Percentiles rank a stretch among this genome's conserved stretches.
phyloP scores from a whole-genome alignment of 2,888 invertebrate species.

The Hypsopygia costalis region DNA sequence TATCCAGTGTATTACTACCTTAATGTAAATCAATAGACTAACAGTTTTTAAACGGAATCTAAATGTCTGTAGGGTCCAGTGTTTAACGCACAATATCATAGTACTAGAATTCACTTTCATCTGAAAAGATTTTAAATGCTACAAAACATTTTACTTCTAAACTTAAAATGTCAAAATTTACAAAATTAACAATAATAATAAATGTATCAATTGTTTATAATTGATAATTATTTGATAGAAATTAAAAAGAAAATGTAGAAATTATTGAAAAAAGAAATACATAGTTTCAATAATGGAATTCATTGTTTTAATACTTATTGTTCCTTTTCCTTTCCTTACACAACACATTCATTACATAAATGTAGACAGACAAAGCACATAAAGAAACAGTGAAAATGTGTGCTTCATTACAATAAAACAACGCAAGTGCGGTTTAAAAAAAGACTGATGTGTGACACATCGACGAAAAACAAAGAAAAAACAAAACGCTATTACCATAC shows the following conservation, averaged over 20 bases:
- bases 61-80: slow-evolving; percentile 80
- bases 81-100: slow-evolving; percentile 80
- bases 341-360: not conserved
- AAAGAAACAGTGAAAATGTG: slow-evolving; percentile 7
- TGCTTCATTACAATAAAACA: slow-evolving; percentile 14
- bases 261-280: slow-evolving; percentile 68
- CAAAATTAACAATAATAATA: slow-evolving; percentile 71
- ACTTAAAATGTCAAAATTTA: slow-evolving; percentile 68
- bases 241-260: slow-evolving; percentile 74
- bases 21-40: slow-evolving; percentile 74
- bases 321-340: slow-evolving; percentile 14
- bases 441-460: slow-evolving; percentile 30
- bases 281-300: slow-evolving; percentile 72
- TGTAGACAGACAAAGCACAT: not conserved
- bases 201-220: slow-evolving; percentile 77
- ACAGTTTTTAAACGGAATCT: slow-evolving; percentile 75
- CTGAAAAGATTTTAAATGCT: slow-evolving; percentile 59
- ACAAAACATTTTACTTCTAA: slow-evolving; percentile 68
- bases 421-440: slow-evolving; percentile 11
- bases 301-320: slow-evolving; percentile 44
- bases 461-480: slow-evolving; percentile 41
- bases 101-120: slow-evolving; percentile 74
- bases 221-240: slow-evolving; percentile 78
- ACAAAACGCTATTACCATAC: slow-evolving; percentile 39
- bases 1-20: slow-evolving; percentile 73